These are phyloP conservation scores for Engystomops pustulosus DNA, from an alignment of 2,113 vertebrate genomes.

Conservation along the genomic window DNA sequence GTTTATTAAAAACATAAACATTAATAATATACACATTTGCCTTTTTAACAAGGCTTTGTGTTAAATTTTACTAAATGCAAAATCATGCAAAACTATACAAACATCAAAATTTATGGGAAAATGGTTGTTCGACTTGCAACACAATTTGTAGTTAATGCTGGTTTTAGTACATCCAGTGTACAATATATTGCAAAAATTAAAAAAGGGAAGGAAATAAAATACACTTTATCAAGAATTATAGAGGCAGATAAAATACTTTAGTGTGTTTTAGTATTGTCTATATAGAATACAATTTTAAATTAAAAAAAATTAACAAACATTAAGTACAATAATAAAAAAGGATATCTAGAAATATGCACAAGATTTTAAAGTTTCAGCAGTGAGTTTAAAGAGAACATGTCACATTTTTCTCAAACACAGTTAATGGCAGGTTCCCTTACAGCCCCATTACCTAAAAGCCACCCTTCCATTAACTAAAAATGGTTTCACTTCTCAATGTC, in stretches of 20 bases:
- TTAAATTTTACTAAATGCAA: neutral
- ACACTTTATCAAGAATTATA: neutral
- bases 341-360: too few species aligned
- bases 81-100: neutral
- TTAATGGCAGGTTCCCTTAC: too few species aligned
- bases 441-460: too few species aligned
- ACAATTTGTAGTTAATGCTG: neutral
- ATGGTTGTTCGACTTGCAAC: neutral
- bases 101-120: neutral
- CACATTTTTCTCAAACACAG: too few species aligned
- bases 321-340: too few species aligned
- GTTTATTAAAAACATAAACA: slow-evolving; percentile 52
- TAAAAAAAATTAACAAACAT: neutral
- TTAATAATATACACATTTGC: slow-evolving; percentile 26
- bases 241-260: neutral
- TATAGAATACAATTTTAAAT: too few species aligned
- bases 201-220: neutral
- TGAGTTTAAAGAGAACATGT: too few species aligned
- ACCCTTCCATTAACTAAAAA: too few species aligned
- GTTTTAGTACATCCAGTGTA: neutral
- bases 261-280: neutral
- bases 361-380: too few species aligned
- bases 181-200: neutral
- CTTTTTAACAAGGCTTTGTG: neutral
- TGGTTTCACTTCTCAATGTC: too few species aligned